Evolutionary conservation across 2,113 vertebrate genomes (phyloP).

Genomic region (Columba janthina): DNA sequence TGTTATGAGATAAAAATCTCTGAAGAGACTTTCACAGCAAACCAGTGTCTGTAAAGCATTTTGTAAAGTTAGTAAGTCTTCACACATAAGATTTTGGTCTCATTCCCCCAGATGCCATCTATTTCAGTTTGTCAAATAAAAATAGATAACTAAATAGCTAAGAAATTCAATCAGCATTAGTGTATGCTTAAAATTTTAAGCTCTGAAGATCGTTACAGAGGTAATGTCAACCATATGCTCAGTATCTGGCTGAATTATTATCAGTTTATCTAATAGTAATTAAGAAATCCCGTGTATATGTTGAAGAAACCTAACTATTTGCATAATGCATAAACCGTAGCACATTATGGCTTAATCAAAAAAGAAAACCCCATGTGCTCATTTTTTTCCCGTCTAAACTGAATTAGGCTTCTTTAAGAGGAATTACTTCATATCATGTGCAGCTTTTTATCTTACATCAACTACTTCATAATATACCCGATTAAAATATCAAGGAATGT

Average conservation of each 20-base stretch:
- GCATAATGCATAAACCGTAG: not conserved
- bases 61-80: not conserved
- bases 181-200: not conserved
- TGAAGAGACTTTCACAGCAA: not conserved
- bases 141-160: not conserved
- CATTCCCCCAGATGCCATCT: not conserved
- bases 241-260: not conserved
- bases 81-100: not conserved
- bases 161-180: not conserved
- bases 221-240: not conserved
- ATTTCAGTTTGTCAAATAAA: not conserved
- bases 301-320: not conserved
- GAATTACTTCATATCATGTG: not conserved
- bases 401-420: not conserved
- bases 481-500: not conserved
- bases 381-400: not conserved
- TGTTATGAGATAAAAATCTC: not conserved
- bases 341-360: not conserved
- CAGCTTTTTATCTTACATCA: not conserved
- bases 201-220: not conserved
- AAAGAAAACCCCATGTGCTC: not conserved
- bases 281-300: not conserved
- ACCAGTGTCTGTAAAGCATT: not conserved
- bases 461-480: accelerated
- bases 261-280: not conserved